Conservation (phyloP, 2,113 vertebrate genomes). For the Lagopus muta region DNA sequence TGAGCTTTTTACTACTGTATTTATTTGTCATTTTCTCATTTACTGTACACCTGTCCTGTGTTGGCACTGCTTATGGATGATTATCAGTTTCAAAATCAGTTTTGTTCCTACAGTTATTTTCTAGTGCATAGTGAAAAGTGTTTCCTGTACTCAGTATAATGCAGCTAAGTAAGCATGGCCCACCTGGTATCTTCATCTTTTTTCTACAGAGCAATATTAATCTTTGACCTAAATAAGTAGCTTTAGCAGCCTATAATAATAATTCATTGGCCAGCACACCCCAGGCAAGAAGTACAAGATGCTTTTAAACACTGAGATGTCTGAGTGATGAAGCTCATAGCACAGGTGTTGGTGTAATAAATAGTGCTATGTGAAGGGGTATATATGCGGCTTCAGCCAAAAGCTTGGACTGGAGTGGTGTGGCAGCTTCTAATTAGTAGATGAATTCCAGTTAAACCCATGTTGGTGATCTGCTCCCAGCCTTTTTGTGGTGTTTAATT, state of each 20-base stretch:
- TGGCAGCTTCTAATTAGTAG: background rate
- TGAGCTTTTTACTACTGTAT: background rate
- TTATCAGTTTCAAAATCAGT: slow-evolving; percentile 24
- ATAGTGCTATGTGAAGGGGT: background rate
- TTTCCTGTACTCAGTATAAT: slow-evolving; percentile 27
- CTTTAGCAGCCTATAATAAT: background rate
- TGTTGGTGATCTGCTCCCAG: background rate
- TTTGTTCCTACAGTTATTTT: slow-evolving; percentile 31
- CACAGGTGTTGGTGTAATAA: background rate
- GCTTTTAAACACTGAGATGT: background rate
- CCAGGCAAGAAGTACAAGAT: background rate
- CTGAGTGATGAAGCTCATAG: background rate
- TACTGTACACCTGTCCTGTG: background rate
- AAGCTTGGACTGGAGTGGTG: background rate
- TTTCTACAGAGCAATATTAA: background rate
- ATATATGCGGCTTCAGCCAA: background rate
- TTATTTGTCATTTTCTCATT: slow-evolving; percentile 10
- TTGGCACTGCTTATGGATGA: background rate
- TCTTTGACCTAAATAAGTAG: background rate
- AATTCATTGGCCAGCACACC: background rate
- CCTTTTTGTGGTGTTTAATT: background rate
- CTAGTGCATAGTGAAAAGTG: background rate
- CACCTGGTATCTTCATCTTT: background rate
- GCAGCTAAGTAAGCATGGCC: background rate
- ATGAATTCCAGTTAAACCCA: background rate